phyloP scores from a whole-genome alignment of 1,140 invertebrate species.

The Dolichoris vasculosae region DNA sequence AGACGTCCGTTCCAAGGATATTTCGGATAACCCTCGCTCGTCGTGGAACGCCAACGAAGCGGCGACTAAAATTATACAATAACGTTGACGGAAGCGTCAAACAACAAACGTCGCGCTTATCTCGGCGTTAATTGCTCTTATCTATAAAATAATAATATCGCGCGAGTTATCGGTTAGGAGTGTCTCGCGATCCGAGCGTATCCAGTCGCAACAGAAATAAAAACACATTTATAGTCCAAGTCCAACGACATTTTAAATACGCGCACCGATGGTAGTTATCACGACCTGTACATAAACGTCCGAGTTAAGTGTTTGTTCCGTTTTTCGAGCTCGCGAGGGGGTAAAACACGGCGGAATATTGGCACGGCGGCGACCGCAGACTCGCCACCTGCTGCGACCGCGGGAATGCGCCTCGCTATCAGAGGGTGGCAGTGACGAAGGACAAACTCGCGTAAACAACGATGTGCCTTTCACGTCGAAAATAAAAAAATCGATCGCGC shows the following conservation, averaged over 20 bases:
- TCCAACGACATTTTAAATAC: conserved; percentile 50
- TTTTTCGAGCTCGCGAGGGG: conserved; percentile 13
- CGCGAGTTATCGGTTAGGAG: not conserved
- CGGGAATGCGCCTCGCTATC: conserved; percentile 56
- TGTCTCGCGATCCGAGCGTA: not conserved
- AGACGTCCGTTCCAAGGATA: no score
- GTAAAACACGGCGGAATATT: not conserved
- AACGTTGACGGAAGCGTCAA: no score
- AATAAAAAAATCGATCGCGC: conserved; percentile 37
- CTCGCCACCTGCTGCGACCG: conserved; percentile 45
- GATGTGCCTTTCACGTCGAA: conserved; percentile 8
- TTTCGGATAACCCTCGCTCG: no score
- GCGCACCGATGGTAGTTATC: not conserved
- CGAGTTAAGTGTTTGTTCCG: conserved; percentile 29
- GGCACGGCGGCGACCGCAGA: conserved; percentile 33
- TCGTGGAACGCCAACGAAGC: no score
- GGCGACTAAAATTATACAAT: no score
- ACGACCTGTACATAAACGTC: not conserved
- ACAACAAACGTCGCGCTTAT: no score
- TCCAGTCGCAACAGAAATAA: not conserved
- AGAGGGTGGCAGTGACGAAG: not conserved
- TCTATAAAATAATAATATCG: not conserved
- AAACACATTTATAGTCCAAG: no score
- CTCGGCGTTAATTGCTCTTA: no score
- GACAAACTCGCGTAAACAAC: conserved; percentile 28